These are phyloP conservation scores for Picathartes gymnocephalus DNA, from an alignment of 2,113 vertebrate genomes.

Conservation along the genomic window DNA sequence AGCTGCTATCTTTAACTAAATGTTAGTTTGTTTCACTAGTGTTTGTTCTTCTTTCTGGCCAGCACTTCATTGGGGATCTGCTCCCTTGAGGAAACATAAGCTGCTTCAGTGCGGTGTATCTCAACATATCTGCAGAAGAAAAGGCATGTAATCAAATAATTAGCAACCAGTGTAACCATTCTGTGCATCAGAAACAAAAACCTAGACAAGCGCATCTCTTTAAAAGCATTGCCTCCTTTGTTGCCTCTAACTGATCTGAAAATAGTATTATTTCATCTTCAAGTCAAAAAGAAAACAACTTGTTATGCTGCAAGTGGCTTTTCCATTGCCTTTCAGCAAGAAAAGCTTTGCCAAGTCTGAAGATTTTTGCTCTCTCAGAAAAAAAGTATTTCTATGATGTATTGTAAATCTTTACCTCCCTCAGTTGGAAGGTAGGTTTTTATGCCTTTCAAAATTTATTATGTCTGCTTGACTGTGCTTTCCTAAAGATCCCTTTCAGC, in stretches of 20 bases:
- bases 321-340: neutral
- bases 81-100: neutral
- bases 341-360: neutral
- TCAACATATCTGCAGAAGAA: neutral
- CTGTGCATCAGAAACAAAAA: neutral
- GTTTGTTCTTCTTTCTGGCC: neutral
- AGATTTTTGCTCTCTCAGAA: constrained; percentile 7
- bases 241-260: neutral
- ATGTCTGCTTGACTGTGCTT: constrained; percentile 44
- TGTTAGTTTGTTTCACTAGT: neutral
- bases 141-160: constrained; percentile 8
- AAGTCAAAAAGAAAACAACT: constrained; percentile 32
- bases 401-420: constrained; percentile 48
- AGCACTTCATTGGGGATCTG: neutral
- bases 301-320: neutral
- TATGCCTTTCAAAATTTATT: constrained; percentile 49
- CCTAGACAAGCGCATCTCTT: neutral
- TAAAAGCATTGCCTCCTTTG: neutral
- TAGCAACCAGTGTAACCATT: neutral
- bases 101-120: neutral
- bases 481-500: constrained; percentile 43
- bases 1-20: neutral
- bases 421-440: constrained; percentile 43
- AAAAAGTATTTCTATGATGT: constrained; percentile 27
- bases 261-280: constrained; percentile 10